Conservation (phyloP, 2,888 invertebrate genomes). For the Ctena decussata region DNA sequence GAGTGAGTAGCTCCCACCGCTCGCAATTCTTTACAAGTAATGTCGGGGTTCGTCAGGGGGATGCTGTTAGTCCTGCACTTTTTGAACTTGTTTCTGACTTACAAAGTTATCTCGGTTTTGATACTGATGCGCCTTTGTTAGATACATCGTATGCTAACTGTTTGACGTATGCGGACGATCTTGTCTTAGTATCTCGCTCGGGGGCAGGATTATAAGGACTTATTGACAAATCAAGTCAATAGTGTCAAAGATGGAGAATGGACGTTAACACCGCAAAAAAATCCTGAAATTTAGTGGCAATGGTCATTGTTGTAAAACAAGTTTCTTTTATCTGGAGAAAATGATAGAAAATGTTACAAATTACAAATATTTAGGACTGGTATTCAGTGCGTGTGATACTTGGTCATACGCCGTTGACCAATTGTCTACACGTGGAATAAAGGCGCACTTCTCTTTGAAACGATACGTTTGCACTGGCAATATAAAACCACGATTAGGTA, state of each 20-base stretch:
- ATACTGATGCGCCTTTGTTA: no score
- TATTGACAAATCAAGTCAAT: background rate
- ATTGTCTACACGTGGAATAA: background rate
- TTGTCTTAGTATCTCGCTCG: background rate
- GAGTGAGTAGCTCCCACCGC: background rate
- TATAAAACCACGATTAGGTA: background rate
- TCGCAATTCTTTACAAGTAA: background rate
- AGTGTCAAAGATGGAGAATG: background rate
- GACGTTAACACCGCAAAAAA: background rate
- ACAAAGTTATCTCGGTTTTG: background rate
- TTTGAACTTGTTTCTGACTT: background rate
- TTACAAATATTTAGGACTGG: background rate
- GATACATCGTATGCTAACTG: background rate
- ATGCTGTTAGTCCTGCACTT: background rate
- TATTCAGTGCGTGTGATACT: no score
- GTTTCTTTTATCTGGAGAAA: no score
- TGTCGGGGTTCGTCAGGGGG: background rate
- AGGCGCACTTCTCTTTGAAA: background rate
- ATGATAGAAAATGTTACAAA: background rate
- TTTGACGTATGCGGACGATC: background rate
- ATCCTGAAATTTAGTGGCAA: background rate
- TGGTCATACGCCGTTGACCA: background rate
- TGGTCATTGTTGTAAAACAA: background rate
- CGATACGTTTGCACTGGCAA: background rate
- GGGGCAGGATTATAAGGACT: background rate